A percentile compares a stretch with the other conserved stretches of the same genome.
Conservation (phyloP, 1,140 invertebrate genomes). For the Musca domestica region DNA sequence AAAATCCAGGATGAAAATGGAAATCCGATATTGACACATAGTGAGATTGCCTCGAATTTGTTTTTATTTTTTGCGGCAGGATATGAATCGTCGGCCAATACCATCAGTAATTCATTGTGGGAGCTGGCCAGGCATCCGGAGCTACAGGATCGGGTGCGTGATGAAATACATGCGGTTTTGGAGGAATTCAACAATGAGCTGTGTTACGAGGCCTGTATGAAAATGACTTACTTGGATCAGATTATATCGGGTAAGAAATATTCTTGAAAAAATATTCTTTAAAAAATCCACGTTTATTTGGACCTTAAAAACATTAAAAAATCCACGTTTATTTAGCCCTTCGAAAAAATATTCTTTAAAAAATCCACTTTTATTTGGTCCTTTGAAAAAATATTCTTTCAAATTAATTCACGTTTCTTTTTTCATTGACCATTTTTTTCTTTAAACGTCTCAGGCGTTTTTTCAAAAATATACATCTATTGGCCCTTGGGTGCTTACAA, state of each 20-base stretch:
- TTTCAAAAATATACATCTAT: too few relatives aligned
- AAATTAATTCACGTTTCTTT: too few relatives aligned
- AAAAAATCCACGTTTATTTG: background rate
- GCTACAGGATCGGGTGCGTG: conserved; percentile 53
- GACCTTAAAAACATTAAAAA: background rate
- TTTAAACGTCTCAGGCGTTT: too few relatives aligned
- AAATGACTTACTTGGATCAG: conserved; percentile 50
- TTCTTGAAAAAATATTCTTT: conserved; percentile 53
- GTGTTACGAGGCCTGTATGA: conserved; percentile 43
- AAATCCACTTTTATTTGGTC: too few relatives aligned
- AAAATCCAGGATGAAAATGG: conserved; percentile 27
- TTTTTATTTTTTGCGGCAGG: conserved; percentile 59
- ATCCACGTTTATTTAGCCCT: too few relatives aligned
- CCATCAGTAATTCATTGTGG: conserved; percentile 54
- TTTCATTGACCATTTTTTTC: too few relatives aligned
- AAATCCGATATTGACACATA: background rate
- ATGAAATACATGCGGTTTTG: conserved; percentile 57
- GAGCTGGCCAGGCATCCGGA: conserved; percentile 58
- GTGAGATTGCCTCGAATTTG: conserved; percentile 51
- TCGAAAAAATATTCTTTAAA: too few relatives aligned
- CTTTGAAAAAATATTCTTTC: too few relatives aligned
- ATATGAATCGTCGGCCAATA: conserved; percentile 61
- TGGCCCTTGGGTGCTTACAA: too few relatives aligned
- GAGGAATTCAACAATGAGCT: conserved; percentile 33
- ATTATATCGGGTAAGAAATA: conserved; percentile 36